A percentile compares a stretch with the other conserved stretches of the same genome.
These are phyloP conservation scores for Hexactinellida sp. DNA, from an alignment of 37 sponge, comb jelly and placozoan species.

Conservation along the genomic window DNA sequence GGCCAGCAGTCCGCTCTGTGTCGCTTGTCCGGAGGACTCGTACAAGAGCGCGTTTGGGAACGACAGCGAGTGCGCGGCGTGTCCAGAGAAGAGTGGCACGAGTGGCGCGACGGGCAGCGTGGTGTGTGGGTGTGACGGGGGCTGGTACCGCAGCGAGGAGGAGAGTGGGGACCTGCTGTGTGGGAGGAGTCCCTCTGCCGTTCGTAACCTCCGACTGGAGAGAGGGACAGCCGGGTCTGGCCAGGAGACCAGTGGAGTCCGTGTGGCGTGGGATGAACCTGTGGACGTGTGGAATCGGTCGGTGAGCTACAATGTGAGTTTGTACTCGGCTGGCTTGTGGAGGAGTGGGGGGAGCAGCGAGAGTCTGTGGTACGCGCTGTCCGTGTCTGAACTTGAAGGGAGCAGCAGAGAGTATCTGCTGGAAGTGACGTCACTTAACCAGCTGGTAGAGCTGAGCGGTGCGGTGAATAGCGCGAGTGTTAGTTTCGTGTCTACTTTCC, in stretches of 20 bases:
- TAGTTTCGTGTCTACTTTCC: constrained; percentile 12
- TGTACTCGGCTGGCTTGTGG: neutral
- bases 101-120: neutral
- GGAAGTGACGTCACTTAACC: neutral
- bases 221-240: neutral
- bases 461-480: neutral
- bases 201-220: neutral
- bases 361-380: neutral
- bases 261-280: neutral
- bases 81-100: neutral
- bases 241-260: neutral
- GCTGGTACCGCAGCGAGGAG: neutral
- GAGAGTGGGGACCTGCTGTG: neutral
- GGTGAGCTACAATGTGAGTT: neutral
- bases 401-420: constrained; percentile 3
- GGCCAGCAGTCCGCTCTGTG: neutral
- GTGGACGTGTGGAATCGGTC: neutral
- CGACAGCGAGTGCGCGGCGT: neutral
- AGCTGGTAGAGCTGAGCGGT: neutral
- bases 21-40: neutral
- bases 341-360: neutral
- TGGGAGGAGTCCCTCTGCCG: constrained; percentile 5
- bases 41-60: neutral
- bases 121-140: neutral
- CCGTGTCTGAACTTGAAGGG: neutral